Base-by-base conservation (phyloP, 2,888 invertebrate species). In the Platycheirus rosarum region DNA sequence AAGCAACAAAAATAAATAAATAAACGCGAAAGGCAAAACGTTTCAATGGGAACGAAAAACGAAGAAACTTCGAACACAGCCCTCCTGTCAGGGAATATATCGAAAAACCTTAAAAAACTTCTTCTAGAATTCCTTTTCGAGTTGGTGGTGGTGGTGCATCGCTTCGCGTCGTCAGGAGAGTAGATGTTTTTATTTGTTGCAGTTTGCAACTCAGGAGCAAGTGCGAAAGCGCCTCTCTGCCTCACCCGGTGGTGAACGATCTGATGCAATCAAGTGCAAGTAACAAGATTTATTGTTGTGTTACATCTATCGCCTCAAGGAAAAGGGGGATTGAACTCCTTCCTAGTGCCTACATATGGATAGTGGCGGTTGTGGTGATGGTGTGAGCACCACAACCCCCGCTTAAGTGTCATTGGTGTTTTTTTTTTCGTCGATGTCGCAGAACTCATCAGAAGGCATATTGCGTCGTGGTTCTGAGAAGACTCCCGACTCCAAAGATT, bases 241-340 rank as follows among this genome's bases (percentile, higher is more conserved):
- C 57, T 20, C 65, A 44, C 44, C 37, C 32, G 55, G 68, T 57
- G 57, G 65, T 62, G 48, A 76, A 82, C 70, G 55, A 82, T 82
- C 68, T 82, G 78, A 79, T 62, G 82, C 82, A 82, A 82, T 82
- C 82, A 77, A 77, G 77, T 77, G 77, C 82, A 73, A 82, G 82
- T 73, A 82, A 73, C 49, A 82, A 82, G 82, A 82, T 82, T 82
- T 82, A 82, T 82, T 82, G 77, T 82, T 77, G 82, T 77, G 82
- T 63, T 70, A 55, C 68, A 71, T 75, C 75, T 62, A 48, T 48
- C 48, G 16, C 29, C 18, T 57, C 40, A 57, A 40, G 44, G 29
- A 55, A 66, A 46, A 37, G 29, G 79, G 53, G 63, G 78, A 85
- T 85, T 84, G 76, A 85, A 85, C 85, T 85, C 82, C 85, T 85